These are phyloP conservation scores for Glyphotaelius pellucidus DNA, from an alignment of 2,888 invertebrate species.

Conservation along the genomic window DNA sequence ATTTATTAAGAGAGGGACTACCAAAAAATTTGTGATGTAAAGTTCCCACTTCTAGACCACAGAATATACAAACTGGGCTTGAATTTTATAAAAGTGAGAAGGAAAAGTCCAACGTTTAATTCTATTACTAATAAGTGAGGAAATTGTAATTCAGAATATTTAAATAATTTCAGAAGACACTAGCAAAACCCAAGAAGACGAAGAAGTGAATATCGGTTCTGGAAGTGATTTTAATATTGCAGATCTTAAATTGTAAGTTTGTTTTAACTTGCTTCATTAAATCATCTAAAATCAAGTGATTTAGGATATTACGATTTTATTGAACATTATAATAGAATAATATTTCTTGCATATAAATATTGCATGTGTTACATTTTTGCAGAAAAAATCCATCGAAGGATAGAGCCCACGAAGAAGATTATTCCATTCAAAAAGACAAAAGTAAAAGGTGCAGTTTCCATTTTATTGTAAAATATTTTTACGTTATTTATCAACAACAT, in stretches of 20 bases:
- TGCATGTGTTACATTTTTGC: constrained; percentile 7
- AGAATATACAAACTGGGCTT: no score
- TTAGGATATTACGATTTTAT: neutral
- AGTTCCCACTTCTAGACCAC: no score
- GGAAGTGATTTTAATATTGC: constrained; percentile 24
- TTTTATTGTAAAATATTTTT: neutral
- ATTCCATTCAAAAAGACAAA: constrained; percentile 38
- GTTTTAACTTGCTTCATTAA: neutral
- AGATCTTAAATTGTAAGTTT: constrained; percentile 48
- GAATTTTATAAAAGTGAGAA: no score
- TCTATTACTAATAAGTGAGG: no score
- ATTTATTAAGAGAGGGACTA: no score
- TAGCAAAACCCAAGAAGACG: constrained; percentile 29
- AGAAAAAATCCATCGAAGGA: constrained; percentile 29
- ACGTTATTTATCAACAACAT: neutral
- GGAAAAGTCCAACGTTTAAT: no score
- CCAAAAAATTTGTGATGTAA: no score
- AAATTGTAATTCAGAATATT: neutral
- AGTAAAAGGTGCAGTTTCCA: constrained; percentile 30
- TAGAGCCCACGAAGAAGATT: constrained; percentile 25
- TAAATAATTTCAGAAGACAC: constrained; percentile 35
- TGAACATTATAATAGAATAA: neutral
- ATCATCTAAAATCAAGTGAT: neutral
- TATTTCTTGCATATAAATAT: neutral
- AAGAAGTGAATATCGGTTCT: constrained; percentile 46